Percentiles rank a stretch among this genome's conserved stretches.
phyloP scores from a whole-genome alignment of 2,797 vertebrate genomes.

The Lycodopsis pacificus region DNA sequence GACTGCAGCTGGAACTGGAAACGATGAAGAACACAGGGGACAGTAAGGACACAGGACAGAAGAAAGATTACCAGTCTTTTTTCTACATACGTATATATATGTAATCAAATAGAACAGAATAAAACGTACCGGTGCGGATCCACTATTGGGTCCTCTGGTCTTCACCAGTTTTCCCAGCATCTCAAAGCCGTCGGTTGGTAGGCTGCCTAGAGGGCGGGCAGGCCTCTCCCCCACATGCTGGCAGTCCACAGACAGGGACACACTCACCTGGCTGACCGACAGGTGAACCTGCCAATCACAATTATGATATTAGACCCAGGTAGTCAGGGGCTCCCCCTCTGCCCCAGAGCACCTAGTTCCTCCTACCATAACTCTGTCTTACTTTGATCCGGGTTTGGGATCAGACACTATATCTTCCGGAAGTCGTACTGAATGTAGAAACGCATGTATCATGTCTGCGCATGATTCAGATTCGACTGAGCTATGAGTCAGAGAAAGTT shows the following conservation, averaged over 20 bases:
- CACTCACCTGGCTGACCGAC: slow-evolving; percentile 87
- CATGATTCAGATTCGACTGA: not conserved
- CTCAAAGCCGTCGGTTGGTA: slow-evolving; percentile 89
- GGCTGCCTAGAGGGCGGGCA: slow-evolving; percentile 80
- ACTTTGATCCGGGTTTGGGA: not conserved
- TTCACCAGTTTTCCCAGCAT: slow-evolving; percentile 91
- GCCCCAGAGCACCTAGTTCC: not conserved
- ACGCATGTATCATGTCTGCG: not conserved
- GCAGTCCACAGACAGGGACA: slow-evolving; percentile 93
- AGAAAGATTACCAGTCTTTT: no score
- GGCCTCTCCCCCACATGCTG: slow-evolving; percentile 88
- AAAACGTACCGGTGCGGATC: slow-evolving; percentile 85
- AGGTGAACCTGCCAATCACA: slow-evolving; percentile 88
- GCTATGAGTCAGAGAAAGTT: not conserved
- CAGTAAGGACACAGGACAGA: not conserved
- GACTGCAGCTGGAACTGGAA: slow-evolving; percentile 92
- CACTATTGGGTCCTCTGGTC: slow-evolving; percentile 89
- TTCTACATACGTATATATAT: not conserved
- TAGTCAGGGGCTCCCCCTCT: not conserved
- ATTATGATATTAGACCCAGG: not conserved
- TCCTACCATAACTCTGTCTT: not conserved
- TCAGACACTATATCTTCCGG: not conserved
- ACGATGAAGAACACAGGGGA: not conserved
- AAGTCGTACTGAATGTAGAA: not conserved
- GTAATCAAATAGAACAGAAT: not conserved